These are phyloP conservation scores for Neodon shergylaensis DNA, from an alignment of 2,113 vertebrate species.

Conservation along the genomic window DNA sequence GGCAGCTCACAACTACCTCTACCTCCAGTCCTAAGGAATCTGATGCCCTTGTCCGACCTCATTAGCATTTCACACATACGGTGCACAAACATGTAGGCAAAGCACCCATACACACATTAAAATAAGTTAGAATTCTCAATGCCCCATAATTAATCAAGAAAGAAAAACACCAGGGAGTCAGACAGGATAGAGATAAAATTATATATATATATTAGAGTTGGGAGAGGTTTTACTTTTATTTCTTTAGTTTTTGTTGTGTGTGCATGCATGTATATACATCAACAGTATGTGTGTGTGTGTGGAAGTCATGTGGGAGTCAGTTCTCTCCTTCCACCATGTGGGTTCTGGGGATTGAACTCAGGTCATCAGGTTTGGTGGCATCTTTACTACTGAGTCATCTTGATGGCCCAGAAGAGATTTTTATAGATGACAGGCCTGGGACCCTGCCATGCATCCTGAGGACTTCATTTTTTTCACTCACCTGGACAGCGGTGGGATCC, in stretches of 20 bases:
- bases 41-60: background rate
- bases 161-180: background rate
- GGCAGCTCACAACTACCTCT: background rate
- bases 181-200: background rate
- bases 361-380: background rate
- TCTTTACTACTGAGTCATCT: background rate
- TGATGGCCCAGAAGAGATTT: background rate
- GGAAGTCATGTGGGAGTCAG: background rate
- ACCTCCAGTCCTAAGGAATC: background rate
- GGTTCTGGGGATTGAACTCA: background rate
- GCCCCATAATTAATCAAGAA: background rate
- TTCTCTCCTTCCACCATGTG: background rate
- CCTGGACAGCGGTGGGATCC: constrained; percentile 87
- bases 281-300: background rate
- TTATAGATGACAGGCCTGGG: background rate
- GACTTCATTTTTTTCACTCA: constrained; percentile 67
- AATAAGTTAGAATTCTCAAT: background rate
- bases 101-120: background rate
- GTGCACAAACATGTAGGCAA: background rate
- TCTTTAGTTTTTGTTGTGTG: background rate
- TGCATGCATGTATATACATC: background rate
- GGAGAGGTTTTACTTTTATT: background rate
- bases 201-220: background rate
- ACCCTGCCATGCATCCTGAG: background rate
- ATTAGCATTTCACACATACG: background rate